A percentile compares a stretch with the other conserved stretches of the same genome.
Evolutionary conservation across 1,140 invertebrate species (phyloP).

Genomic region (Heliconius nattereri): DNA sequence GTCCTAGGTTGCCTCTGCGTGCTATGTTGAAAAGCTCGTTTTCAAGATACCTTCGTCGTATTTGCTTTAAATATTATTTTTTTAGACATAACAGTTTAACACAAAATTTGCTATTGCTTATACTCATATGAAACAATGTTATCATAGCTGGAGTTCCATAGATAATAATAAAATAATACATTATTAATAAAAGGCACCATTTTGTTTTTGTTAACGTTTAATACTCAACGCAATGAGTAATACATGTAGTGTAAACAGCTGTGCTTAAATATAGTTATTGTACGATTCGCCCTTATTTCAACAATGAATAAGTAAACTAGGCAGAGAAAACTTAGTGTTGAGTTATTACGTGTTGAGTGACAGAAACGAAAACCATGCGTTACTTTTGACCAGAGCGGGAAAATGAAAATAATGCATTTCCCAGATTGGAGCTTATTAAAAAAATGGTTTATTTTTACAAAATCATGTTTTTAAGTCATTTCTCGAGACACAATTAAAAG

Average conservation of each 20-base stretch:
- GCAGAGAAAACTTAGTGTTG: too few species aligned
- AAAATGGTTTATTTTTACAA: too few species aligned
- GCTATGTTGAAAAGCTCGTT: too few species aligned
- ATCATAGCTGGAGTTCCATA: background rate
- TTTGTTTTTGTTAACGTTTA: constrained; percentile 16
- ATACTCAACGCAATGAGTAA: constrained; percentile 24
- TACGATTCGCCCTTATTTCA: constrained; percentile 9
- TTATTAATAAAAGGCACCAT: constrained; percentile 16
- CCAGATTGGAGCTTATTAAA: too few species aligned
- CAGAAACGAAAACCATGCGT: too few species aligned
- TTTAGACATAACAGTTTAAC: background rate
- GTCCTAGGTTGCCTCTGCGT: too few species aligned
- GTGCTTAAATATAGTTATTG: constrained; percentile 15
- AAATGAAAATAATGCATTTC: too few species aligned
- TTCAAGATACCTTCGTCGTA: too few species aligned
- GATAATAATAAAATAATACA: constrained; percentile 9
- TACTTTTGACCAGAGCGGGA: too few species aligned
- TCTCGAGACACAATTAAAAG: too few species aligned
- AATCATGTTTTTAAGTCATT: too few species aligned
- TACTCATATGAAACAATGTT: background rate
- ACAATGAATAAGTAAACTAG: background rate
- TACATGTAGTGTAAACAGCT: constrained; percentile 23
- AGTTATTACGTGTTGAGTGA: too few species aligned
- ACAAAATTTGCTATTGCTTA: background rate
- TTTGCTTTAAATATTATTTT: background rate